phyloP scores from a whole-genome alignment of 2,888 invertebrate species.

The Quadroppia sp. region DNA sequence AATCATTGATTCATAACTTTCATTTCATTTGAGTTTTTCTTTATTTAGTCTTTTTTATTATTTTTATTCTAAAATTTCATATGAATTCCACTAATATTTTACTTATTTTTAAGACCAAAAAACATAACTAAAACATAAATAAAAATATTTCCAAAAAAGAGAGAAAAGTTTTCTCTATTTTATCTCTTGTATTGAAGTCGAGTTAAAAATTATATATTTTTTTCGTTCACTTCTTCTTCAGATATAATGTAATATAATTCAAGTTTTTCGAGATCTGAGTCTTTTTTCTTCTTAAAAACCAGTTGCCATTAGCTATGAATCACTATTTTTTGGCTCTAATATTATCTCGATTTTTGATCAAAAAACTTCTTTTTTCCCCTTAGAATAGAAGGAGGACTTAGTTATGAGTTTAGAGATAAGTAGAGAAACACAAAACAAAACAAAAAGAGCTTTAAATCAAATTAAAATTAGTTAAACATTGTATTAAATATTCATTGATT shows the following conservation, averaged over 20 bases:
- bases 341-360: not conserved
- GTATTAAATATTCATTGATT: constrained; percentile 22
- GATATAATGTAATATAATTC: not conserved
- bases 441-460: constrained; percentile 7
- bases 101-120: not conserved
- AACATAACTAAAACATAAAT: not conserved
- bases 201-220: not conserved
- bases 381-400: constrained; percentile 9
- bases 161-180: not conserved
- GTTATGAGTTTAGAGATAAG: not conserved
- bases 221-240: not conserved
- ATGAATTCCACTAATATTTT: not conserved
- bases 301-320: not conserved
- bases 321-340: not conserved
- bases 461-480: constrained; percentile 22
- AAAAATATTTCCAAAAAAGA: not conserved
- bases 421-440: not conserved
- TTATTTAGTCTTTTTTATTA: not conserved
- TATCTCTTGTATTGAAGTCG: not conserved
- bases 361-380: not conserved
- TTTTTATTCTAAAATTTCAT: not conserved
- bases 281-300: not conserved
- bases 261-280: not conserved
- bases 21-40: not conserved
- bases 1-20: constrained; percentile 8